Evolutionary conservation across 2,113 vertebrate species (phyloP).

Genomic region (Willisornis vidua): DNA sequence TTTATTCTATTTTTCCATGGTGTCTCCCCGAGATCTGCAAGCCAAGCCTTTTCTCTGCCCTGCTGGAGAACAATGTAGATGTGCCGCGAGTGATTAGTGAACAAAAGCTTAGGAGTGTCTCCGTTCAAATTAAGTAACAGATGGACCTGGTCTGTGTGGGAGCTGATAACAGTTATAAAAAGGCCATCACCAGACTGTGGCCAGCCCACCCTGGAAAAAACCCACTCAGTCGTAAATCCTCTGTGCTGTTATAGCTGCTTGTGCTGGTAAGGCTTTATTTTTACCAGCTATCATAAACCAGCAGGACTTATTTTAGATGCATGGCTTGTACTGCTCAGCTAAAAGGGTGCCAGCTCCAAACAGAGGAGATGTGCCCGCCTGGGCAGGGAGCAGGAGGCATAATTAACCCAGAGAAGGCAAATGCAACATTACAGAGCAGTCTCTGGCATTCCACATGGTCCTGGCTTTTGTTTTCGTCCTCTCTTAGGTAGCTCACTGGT

Average conservation of each 20-base stretch:
- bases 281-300: conserved; percentile 37
- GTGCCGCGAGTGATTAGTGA: not conserved
- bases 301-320: not conserved
- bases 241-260: not conserved
- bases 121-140: conserved; percentile 33
- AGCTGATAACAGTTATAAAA: conserved; percentile 58
- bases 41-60: not conserved
- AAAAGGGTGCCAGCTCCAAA: not conserved
- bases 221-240: conserved; percentile 41
- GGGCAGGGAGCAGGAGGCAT: not conserved
- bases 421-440: not conserved
- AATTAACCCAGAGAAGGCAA: not conserved
- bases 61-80: not conserved
- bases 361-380: not conserved
- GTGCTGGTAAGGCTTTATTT: conserved; percentile 42
- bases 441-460: not conserved
- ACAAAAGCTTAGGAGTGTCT: conserved; percentile 30
- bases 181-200: conserved; percentile 40
- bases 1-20: not conserved
- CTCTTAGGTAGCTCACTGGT: not conserved
- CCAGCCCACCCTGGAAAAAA: conserved; percentile 52
- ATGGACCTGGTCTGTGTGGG: conserved; percentile 38
- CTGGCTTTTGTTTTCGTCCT: not conserved
- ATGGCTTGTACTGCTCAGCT: not conserved
- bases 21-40: not conserved